phyloP scores from a whole-genome alignment of 2,797 vertebrate genomes.

The Phrynocephalus vlangalii region DNA sequence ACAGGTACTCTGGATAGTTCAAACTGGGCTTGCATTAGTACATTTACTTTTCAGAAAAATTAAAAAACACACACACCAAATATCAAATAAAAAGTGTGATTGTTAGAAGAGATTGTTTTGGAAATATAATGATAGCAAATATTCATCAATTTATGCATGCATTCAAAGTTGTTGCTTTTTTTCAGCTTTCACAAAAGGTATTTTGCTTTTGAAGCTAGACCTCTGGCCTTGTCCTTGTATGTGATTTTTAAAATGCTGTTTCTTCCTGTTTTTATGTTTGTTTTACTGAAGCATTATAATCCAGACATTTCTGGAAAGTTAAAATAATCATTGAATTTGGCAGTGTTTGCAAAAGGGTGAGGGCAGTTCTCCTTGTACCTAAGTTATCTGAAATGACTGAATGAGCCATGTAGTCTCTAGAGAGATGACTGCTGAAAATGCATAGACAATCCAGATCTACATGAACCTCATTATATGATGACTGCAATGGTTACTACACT shows the following conservation, averaged over 20 bases:
- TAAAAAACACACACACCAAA: no score
- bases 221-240: neutral
- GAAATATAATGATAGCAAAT: no score
- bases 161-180: no score
- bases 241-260: neutral
- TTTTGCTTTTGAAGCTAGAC: no score
- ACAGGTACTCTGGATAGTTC: no score
- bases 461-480: neutral
- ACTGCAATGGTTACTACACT: neutral
- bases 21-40: no score
- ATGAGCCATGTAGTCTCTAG: neutral
- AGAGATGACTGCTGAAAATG: neutral
- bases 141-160: no score
- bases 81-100: no score
- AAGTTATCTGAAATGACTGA: neutral
- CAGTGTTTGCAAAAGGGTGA: neutral
- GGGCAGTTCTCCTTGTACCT: neutral
- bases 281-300: neutral
- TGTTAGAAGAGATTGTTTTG: no score
- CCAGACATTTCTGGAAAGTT: neutral
- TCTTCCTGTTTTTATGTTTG: neutral
- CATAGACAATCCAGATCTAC: neutral
- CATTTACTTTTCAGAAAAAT: no score
- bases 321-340: neutral
- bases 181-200: no score